A percentile compares a stretch with the other conserved stretches of the same genome.
These are phyloP conservation scores for Thomomys bottae DNA, from an alignment of 2,113 vertebrate species.

Conservation along the genomic window DNA sequence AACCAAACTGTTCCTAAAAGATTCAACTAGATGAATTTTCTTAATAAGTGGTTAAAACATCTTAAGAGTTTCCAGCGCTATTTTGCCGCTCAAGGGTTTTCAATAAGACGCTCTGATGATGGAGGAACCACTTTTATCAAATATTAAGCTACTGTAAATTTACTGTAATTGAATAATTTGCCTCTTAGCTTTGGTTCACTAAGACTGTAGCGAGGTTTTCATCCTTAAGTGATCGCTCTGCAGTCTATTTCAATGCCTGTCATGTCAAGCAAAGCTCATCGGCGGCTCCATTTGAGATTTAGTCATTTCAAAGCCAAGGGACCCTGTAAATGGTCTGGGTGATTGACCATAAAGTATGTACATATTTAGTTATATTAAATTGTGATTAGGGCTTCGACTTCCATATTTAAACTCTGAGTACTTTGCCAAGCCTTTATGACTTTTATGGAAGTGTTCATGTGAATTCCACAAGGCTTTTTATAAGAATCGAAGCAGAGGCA, in stretches of 20 bases:
- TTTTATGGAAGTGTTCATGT: constrained; percentile 78
- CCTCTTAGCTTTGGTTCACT: constrained; percentile 90
- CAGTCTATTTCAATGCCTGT: constrained; percentile 88
- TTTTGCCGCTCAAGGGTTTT: constrained; percentile 86
- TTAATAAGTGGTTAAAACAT: constrained; percentile 87
- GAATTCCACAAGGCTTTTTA: constrained; percentile 69
- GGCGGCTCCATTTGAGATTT: constrained; percentile 79
- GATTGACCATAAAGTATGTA: constrained; percentile 88
- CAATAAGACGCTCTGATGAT: constrained; percentile 85
- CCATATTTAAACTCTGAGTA: constrained; percentile 84
- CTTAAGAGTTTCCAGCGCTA: constrained; percentile 81
- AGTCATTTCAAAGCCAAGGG: constrained; percentile 85
- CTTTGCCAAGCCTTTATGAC: constrained; percentile 80
- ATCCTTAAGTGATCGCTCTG: constrained; percentile 84
- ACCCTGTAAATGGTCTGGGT: constrained; percentile 86
- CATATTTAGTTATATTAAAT: constrained; percentile 89
- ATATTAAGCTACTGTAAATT: constrained; percentile 91
- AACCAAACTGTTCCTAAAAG: constrained; percentile 77
- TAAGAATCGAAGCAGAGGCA: constrained; percentile 46
- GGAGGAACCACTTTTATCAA: constrained; percentile 89
- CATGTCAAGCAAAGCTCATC: constrained; percentile 86
- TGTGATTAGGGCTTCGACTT: constrained; percentile 82
- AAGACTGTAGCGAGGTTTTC: constrained; percentile 85
- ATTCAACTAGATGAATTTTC: constrained; percentile 84
- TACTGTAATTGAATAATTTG: constrained; percentile 90